Conservation (phyloP, 64 coral and sea anemone genomes). For the Exaiptasia diaphana region DNA sequence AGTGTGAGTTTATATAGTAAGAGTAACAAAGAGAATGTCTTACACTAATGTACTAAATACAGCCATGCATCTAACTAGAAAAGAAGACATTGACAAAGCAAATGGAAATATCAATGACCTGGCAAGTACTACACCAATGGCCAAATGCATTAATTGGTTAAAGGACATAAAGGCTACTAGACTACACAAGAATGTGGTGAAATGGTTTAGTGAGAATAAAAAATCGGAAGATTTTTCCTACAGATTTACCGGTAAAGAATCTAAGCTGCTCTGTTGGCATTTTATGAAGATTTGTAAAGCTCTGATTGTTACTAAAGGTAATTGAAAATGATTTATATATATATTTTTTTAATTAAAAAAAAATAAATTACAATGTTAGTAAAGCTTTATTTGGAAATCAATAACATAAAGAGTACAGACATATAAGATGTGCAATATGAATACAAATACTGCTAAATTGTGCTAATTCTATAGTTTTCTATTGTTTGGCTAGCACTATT, state of each 20-base stretch:
- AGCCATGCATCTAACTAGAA: constrained; percentile 45
- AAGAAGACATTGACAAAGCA: constrained; percentile 31
- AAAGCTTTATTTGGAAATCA: too few species aligned
- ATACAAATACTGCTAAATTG: too few species aligned
- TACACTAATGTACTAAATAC: constrained; percentile 45
- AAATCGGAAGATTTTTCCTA: constrained; percentile 53
- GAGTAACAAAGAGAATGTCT: too few species aligned
- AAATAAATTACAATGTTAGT: too few species aligned
- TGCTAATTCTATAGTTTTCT: too few species aligned
- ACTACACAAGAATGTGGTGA: constrained; percentile 36
- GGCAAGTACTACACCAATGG: constrained; percentile 8
- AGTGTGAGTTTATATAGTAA: too few species aligned
- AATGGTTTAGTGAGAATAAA: constrained; percentile 68
- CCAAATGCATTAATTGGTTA: constrained; percentile 4
- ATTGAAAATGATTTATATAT: too few species aligned
- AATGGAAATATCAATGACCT: constrained; percentile 31
- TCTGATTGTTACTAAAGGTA: constrained; percentile 1
- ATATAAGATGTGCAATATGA: too few species aligned
- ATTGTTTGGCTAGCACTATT: too few species aligned
- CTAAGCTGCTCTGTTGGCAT: constrained; percentile 58
- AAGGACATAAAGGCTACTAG: constrained; percentile 24
- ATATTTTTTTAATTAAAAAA: too few species aligned
- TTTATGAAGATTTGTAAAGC: constrained; percentile 33
- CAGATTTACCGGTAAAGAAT: constrained; percentile 51
- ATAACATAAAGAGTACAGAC: too few species aligned